Conservation (phyloP, 2,797 vertebrate genomes). For the Prunella strophiata region DNA sequence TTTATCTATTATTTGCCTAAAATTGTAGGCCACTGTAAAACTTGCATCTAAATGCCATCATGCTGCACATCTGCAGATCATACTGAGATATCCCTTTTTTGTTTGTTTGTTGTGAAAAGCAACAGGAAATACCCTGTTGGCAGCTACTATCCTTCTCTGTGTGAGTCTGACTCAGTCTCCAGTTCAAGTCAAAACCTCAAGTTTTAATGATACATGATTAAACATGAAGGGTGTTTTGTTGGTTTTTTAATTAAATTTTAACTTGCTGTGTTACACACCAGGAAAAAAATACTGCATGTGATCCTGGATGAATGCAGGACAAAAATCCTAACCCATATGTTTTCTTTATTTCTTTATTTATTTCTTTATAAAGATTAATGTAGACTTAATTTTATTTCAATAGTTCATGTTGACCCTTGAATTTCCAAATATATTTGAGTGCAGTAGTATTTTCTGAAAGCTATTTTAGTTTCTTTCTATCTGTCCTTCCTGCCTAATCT, state of each 20-base stretch:
- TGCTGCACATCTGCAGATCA: neutral
- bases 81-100: neutral
- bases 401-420: neutral
- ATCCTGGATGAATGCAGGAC: constrained; percentile 4
- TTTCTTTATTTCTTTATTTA: neutral
- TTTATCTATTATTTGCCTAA: neutral
- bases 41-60: neutral
- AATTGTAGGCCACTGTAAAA: neutral
- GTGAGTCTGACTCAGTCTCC: neutral
- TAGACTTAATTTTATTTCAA: neutral
- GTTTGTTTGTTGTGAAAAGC: neutral
- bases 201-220: constrained; percentile 19
- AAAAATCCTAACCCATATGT: constrained; percentile 21
- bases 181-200: neutral
- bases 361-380: neutral
- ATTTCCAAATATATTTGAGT: neutral
- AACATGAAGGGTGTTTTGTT: neutral
- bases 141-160: neutral
- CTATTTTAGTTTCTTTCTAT: neutral
- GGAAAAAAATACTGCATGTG: constrained; percentile 14
- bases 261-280: neutral
- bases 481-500: neutral
- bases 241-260: neutral
- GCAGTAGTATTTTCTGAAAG: neutral
- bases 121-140: neutral